phyloP scores from a whole-genome alignment of 2,113 vertebrate species.

The Butorides virescens region DNA sequence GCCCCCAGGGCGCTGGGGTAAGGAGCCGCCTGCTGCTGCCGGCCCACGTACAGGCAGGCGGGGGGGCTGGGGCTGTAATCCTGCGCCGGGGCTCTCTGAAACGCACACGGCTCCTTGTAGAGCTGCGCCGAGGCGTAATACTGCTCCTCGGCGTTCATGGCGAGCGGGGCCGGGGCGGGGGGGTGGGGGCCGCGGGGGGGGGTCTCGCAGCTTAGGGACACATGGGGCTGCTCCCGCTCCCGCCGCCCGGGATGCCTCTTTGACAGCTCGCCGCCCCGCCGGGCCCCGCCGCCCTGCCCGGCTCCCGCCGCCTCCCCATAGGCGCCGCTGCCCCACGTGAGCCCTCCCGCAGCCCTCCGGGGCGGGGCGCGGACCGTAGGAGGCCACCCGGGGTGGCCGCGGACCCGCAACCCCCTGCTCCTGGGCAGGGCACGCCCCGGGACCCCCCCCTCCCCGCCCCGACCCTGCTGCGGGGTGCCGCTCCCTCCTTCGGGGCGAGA shows the following conservation, averaged over 20 bases:
- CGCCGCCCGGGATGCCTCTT: slow-evolving; percentile 34
- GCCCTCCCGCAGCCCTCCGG: slow-evolving; percentile 49
- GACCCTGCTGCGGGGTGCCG: too few relatives aligned
- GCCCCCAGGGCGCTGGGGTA: slow-evolving; percentile 76
- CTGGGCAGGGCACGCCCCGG: background rate
- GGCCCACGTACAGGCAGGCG: slow-evolving; percentile 91
- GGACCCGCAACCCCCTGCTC: background rate
- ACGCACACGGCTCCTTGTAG: slow-evolving; percentile 92
- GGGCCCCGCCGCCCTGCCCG: background rate
- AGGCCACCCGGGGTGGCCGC: background rate
- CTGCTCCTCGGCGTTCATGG: slow-evolving; percentile 93
- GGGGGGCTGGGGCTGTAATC: slow-evolving; percentile 88
- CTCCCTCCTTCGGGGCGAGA: background rate
- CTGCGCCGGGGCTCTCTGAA: slow-evolving; percentile 84
- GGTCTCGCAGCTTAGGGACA: slow-evolving; percentile 25
- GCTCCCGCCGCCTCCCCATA: slow-evolving; percentile 57
- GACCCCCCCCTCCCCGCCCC: too few relatives aligned
- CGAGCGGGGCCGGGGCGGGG: slow-evolving; percentile 18
- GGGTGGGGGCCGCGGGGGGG: background rate
- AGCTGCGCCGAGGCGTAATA: slow-evolving; percentile 86
- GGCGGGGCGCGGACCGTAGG: slow-evolving; percentile 41
- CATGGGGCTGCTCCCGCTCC: slow-evolving; percentile 9
- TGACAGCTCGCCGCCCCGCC: slow-evolving; percentile 71
- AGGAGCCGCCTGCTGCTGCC: slow-evolving; percentile 74
- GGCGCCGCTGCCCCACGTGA: slow-evolving; percentile 74